A percentile compares a stretch with the other conserved stretches of the same genome.
Evolutionary conservation across 2,888 invertebrate species (phyloP).

Genomic region (Nephrotoma guestfalica): DNA sequence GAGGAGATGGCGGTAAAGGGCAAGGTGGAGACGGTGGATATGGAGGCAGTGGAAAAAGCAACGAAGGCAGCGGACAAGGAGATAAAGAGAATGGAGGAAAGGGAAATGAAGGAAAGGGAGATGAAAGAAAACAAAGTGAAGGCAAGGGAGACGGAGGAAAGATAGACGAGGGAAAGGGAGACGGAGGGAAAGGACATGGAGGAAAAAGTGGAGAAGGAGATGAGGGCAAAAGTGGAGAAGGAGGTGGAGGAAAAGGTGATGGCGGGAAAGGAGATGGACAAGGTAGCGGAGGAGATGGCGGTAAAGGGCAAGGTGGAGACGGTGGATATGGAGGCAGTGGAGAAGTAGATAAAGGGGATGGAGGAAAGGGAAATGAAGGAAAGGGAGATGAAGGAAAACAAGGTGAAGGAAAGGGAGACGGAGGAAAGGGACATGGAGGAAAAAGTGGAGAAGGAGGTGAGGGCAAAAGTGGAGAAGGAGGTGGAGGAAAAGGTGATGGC

Average conservation of each 20-base stretch:
- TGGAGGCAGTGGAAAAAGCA: slow-evolving; percentile 13
- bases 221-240: neutral
- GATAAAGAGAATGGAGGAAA: neutral
- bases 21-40: slow-evolving; percentile 15
- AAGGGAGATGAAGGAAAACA: slow-evolving; percentile 1
- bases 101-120: neutral
- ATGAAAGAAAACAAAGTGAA: neutral
- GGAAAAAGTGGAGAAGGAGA: neutral
- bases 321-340: too few relatives aligned
- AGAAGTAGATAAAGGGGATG: too few relatives aligned
- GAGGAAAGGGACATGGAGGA: too few relatives aligned
- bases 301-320: neutral
- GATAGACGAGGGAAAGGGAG: slow-evolving; percentile 4
- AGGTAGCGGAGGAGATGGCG: too few relatives aligned
- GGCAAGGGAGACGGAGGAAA: slow-evolving; percentile 8
- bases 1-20: slow-evolving; percentile 9
- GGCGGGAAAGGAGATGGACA: slow-evolving; percentile 15
- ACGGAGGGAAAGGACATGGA: neutral
- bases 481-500: neutral
- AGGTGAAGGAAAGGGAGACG: neutral
- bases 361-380: slow-evolving; percentile 14
- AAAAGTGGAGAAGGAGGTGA: neutral
- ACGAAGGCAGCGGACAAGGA: slow-evolving; percentile 12
- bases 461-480: neutral
- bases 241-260: too few relatives aligned